These are phyloP conservation scores for Aurelia aurita complex sp. Pacific DNA, from an alignment of 30 jellyfish, hydroid and myxozoan species.

Conservation along the genomic window DNA sequence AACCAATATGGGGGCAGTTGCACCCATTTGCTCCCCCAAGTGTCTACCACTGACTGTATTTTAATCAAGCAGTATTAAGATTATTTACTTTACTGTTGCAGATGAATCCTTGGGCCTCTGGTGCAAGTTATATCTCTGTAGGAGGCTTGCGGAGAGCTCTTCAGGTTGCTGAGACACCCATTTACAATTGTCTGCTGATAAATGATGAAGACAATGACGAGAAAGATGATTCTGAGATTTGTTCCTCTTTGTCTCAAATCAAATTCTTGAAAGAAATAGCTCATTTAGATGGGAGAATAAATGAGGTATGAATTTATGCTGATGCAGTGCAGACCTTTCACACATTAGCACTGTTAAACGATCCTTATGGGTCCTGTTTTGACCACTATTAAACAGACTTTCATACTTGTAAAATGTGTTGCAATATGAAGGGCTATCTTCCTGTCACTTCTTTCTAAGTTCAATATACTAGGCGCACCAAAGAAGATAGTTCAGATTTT, in stretches of 20 bases:
- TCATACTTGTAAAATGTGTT: too few species aligned
- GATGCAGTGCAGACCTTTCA: not conserved
- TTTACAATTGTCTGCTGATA: not conserved
- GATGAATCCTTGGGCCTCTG: constrained; percentile 57
- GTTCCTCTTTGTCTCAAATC: constrained; percentile 42
- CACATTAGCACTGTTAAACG: too few species aligned
- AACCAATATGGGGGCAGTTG: too few species aligned
- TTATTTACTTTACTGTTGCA: not conserved
- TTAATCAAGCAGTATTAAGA: too few species aligned
- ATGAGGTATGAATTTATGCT: not conserved
- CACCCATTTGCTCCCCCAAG: too few species aligned
- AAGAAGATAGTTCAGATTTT: too few species aligned
- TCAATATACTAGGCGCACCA: too few species aligned
- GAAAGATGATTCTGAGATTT: not conserved
- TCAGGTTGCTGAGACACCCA: constrained; percentile 32
- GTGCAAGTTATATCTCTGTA: constrained; percentile 37
- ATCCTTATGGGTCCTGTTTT: too few species aligned
- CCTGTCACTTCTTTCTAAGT: too few species aligned
- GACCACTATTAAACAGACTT: too few species aligned
- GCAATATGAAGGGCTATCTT: too few species aligned
- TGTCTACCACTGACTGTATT: too few species aligned
- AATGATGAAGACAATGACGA: not conserved
- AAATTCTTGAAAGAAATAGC: constrained; percentile 23
- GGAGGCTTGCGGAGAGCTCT: constrained; percentile 44
- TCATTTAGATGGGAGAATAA: constrained; percentile 20